A percentile compares a stretch with the other conserved stretches of the same genome.
Conservation (phyloP, 1,140 invertebrate species). For the Lordiphosa mommai region DNA sequence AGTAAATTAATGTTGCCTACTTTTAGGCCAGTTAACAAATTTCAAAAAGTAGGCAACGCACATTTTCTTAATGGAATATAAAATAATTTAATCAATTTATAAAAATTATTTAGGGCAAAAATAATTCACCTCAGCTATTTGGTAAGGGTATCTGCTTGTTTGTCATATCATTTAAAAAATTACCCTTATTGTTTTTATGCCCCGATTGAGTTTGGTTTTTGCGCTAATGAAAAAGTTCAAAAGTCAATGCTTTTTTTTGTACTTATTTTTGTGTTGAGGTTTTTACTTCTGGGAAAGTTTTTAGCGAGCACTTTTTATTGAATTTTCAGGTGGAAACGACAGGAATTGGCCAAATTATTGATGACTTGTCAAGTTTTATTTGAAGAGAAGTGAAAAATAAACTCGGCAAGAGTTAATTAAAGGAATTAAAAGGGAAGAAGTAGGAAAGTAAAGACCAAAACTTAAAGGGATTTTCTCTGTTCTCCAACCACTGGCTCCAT, state of each 20-base stretch:
- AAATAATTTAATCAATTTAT: no score
- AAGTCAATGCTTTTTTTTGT: slow-evolving; percentile 47
- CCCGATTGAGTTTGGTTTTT: slow-evolving; percentile 24
- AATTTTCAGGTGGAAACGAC: slow-evolving; percentile 18
- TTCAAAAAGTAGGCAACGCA: no score
- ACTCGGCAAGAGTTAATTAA: slow-evolving; percentile 36
- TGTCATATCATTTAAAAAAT: not conserved
- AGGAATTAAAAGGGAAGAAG: not conserved
- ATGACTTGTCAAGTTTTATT: slow-evolving; percentile 34
- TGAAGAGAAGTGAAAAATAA: slow-evolving; percentile 11
- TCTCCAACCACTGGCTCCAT: slow-evolving; percentile 1
- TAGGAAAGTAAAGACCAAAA: not conserved
- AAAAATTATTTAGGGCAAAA: no score
- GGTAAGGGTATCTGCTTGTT: not conserved
- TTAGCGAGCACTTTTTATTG: slow-evolving; percentile 16
- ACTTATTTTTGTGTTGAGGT: slow-evolving; percentile 28
- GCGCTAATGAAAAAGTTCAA: slow-evolving; percentile 57
- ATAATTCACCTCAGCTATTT: not conserved
- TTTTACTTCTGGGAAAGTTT: slow-evolving; percentile 20
- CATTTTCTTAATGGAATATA: no score
- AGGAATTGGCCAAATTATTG: slow-evolving; percentile 32
- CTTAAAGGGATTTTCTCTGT: slow-evolving; percentile 1
- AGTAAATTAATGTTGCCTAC: no score
- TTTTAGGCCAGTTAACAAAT: no score
- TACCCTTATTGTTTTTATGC: slow-evolving; percentile 38